Percentiles rank a stretch among this genome's conserved stretches.
phyloP scores from a whole-genome alignment of 2,797 vertebrate species.

The Linurgus olivaceus region DNA sequence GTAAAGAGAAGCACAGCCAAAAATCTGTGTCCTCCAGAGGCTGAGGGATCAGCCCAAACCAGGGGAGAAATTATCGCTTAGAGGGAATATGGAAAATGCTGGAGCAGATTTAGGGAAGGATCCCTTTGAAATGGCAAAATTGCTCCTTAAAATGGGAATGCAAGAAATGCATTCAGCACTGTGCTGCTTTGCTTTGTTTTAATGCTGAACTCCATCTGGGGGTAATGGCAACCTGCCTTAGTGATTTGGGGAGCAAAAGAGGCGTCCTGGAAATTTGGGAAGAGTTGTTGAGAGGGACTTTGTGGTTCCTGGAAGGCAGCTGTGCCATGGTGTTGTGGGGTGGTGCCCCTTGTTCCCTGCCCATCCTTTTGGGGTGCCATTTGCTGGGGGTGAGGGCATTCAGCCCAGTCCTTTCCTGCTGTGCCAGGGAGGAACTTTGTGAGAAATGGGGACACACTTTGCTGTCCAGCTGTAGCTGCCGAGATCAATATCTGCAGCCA shows the following conservation, averaged over 20 bases:
- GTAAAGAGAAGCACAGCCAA: background rate
- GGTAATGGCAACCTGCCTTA: background rate
- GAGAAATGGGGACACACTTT: background rate
- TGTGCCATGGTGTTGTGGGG: rapidly evolving
- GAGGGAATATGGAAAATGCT: background rate
- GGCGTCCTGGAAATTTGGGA: background rate
- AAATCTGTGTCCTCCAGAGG: background rate
- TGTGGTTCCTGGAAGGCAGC: background rate
- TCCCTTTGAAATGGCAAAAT: background rate
- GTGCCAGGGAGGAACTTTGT: background rate
- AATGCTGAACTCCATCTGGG: background rate
- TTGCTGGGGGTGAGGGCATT: background rate
- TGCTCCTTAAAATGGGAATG: background rate
- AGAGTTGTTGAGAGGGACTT: background rate
- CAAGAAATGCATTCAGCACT: background rate
- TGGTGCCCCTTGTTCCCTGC: background rate
- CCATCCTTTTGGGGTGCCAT: background rate
- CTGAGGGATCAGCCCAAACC: background rate
- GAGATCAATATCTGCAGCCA: slow-evolving; percentile 61
- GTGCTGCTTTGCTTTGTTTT: background rate
- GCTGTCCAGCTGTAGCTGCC: slow-evolving; percentile 47
- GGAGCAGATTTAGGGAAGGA: background rate
- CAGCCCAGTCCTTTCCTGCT: background rate
- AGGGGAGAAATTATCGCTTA: background rate
- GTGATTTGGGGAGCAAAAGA: background rate